phyloP scores from a whole-genome alignment of 2,888 invertebrate species.

The Cosmorhoe ocellata region DNA sequence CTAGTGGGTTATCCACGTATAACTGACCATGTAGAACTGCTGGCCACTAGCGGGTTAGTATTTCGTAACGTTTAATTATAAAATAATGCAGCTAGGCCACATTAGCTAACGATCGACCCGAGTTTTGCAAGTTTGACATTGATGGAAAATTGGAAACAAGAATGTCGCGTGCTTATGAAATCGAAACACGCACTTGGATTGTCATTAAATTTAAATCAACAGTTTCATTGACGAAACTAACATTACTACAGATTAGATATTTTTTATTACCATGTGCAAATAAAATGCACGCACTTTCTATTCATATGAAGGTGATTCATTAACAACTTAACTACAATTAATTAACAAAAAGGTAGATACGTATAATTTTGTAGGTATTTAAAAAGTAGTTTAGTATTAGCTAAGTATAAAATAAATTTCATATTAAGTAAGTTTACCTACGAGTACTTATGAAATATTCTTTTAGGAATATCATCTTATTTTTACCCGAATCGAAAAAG shows the following conservation, averaged over 20 bases:
- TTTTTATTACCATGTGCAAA: too few relatives aligned
- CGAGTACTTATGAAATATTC: too few relatives aligned
- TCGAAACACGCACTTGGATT: slow-evolving; percentile 5
- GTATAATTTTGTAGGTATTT: too few relatives aligned
- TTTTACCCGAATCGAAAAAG: too few relatives aligned
- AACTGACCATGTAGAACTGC: slow-evolving; percentile 62
- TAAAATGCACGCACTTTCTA: too few relatives aligned
- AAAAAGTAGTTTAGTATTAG: too few relatives aligned
- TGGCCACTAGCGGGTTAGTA: slow-evolving; percentile 43
- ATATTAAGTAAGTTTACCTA: too few relatives aligned
- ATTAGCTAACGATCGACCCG: slow-evolving; percentile 21
- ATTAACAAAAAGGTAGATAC: too few relatives aligned
- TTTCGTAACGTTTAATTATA: slow-evolving; percentile 65
- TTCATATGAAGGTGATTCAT: too few relatives aligned
- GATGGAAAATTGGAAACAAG: slow-evolving; percentile 8
- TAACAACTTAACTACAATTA: too few relatives aligned
- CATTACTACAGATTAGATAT: not conserved
- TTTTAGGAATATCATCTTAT: too few relatives aligned
- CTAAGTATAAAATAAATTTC: too few relatives aligned
- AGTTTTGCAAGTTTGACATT: slow-evolving; percentile 25
- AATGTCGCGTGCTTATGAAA: slow-evolving; percentile 7
- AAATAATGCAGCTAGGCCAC: slow-evolving; percentile 27
- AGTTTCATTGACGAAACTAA: not conserved
- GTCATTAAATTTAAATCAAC: slow-evolving; percentile 1
- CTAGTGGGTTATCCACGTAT: slow-evolving; percentile 57